Percentiles rank a stretch among this genome's conserved stretches.
These are phyloP conservation scores for Acrocyrtus sp. DNA, from an alignment of 2,888 invertebrate genomes.

Conservation along the genomic window DNA sequence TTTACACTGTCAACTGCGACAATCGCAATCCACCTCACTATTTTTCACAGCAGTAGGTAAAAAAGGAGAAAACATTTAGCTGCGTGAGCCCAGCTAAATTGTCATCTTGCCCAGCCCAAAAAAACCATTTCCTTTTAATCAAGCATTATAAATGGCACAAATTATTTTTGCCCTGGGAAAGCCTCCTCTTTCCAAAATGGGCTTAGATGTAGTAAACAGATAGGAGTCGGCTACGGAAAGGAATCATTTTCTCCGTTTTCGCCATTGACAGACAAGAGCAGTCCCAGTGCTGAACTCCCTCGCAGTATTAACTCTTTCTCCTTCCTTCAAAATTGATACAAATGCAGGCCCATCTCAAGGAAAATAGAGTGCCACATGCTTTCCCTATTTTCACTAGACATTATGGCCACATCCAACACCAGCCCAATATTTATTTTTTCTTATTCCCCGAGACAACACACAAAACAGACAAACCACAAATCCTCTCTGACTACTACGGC, in stretches of 20 bases:
- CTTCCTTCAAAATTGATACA: background rate
- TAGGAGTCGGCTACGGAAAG: background rate
- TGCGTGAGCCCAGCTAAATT: background rate
- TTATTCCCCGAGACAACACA: too few relatives aligned
- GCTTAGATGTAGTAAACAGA: conserved; percentile 3
- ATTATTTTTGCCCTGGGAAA: background rate
- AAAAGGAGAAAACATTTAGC: too few relatives aligned
- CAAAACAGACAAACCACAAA: too few relatives aligned
- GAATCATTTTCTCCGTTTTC: conserved; percentile 20
- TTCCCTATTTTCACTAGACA: too few relatives aligned
- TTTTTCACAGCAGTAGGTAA: background rate
- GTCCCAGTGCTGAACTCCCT: too few relatives aligned
- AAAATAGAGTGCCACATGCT: too few relatives aligned
- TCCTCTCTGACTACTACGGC: too few relatives aligned
- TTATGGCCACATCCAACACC: too few relatives aligned
- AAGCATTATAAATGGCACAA: too few relatives aligned
- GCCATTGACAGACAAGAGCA: background rate
- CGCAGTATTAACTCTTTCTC: background rate
- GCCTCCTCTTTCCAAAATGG: background rate
- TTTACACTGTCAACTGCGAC: too few relatives aligned
- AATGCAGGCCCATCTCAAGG: too few relatives aligned
- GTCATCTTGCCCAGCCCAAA: background rate
- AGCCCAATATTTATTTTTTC: too few relatives aligned
- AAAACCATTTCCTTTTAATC: background rate
- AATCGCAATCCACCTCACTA: background rate